A percentile compares a stretch with the other conserved stretches of the same genome.
These are phyloP conservation scores for Dipodomys ordii DNA, from an alignment of 2,113 vertebrate species.

Conservation along the genomic window DNA sequence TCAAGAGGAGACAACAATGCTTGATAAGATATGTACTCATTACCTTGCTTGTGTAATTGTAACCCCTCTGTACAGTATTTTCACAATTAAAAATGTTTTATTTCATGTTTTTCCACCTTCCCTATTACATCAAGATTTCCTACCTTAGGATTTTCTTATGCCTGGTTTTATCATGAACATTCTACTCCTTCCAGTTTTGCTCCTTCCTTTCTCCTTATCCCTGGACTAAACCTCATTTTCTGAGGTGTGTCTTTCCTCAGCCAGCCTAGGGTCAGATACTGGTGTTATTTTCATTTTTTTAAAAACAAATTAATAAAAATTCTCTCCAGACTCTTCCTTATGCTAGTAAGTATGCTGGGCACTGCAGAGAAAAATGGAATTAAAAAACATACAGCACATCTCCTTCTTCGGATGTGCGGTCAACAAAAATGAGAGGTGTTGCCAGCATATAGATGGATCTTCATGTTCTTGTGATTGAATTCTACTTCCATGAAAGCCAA, in stretches of 20 bases:
- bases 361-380: not conserved
- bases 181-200: rapidly evolving
- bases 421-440: not conserved
- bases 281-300: not conserved
- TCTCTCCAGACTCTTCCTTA: not conserved
- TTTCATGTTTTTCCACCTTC: not conserved
- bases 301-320: not conserved
- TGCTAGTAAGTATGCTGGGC: not conserved
- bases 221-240: not conserved
- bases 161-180: not conserved
- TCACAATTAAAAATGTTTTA: not conserved
- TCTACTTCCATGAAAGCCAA: not conserved
- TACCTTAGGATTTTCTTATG: not conserved
- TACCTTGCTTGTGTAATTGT: too few species aligned
- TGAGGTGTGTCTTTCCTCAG: not conserved
- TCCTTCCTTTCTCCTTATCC: not conserved
- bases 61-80: too few species aligned
- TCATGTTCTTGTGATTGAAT: rapidly evolving
- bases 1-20: too few species aligned
- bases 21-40: too few species aligned
- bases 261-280: not conserved
- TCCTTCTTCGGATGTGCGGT: not conserved
- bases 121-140: not conserved
- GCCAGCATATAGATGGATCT: too few species aligned
- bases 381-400: not conserved